Evolutionary conservation across 2,888 invertebrate species (phyloP), one percentile per base, ranked within the genome.

Genomic region (Leptinotarsa juncta): DNA sequence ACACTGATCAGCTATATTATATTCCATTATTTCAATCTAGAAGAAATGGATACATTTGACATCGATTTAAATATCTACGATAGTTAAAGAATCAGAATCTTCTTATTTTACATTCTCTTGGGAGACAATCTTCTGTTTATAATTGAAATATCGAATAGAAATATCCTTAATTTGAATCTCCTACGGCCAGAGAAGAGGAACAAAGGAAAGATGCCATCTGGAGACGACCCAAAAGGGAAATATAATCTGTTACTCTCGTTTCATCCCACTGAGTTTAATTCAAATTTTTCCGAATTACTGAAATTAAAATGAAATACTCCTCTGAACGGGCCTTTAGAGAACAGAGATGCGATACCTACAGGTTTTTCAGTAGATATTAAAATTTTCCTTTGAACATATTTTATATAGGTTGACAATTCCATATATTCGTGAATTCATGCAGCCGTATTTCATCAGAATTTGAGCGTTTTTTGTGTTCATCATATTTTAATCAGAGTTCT

Each of bases 201-300:
- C 7, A 53, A 53, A 18, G 53, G n/a, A 16, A 53, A 53, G 5
- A 53, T 53, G 53, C 4, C 57, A n/a, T 57, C 23, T 18, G 20
- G 3, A 14, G 23, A 15, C 14, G 12, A 23, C n/a, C 3, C 42
- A 12, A 23, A 12, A 5, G 16, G 12, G 12, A 23, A 20, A 15
- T 18, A 53, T 57, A 57, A 57, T 57, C 15, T 23, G 16, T 60
- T 26, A 15, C 60, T 26, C 23, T 14, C 60, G 26, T 60, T 20
- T 20, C 23, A 60, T 60, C 20, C 60, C 5, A 60, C 26, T 15
- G 15, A 26, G 26, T 60, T 60, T 23, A 60, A 71, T 71, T 71
- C 53, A 51, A 71, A 62, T 74, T 74, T 71, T 74, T 74, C 65
- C 16, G 53, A 74, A 62, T 74, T 67, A 74, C 71, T 65, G 67